Evolutionary conservation across 2,888 invertebrate genomes (phyloP).

Genomic region (Epirrhoe tristata): DNA sequence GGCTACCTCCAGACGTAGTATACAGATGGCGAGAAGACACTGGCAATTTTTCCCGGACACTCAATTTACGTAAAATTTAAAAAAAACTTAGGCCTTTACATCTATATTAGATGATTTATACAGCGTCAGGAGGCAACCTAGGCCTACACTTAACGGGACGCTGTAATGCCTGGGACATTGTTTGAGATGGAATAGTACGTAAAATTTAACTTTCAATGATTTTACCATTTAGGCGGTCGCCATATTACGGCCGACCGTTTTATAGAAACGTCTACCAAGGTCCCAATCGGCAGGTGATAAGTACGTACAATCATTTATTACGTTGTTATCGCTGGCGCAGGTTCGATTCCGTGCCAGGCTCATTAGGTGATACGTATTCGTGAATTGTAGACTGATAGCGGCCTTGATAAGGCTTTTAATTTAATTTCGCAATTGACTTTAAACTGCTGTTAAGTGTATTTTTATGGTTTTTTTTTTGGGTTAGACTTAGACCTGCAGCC

Average conservation of each 20-base stretch:
- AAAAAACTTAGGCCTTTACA: too few relatives aligned
- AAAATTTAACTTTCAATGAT: too few relatives aligned
- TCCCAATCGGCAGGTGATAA: conserved; percentile 28
- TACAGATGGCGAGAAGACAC: too few relatives aligned
- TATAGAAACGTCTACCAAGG: background rate
- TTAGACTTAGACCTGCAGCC: background rate
- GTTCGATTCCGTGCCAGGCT: conserved; percentile 62
- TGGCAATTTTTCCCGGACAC: too few relatives aligned
- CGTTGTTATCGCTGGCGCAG: conserved; percentile 36
- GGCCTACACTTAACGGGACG: too few relatives aligned
- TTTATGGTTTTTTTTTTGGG: background rate
- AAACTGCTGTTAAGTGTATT: conserved; percentile 1
- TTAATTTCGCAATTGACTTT: conserved; percentile 20
- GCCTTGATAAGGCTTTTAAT: conserved; percentile 21
- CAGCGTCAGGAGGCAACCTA: too few relatives aligned
- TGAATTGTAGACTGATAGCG: conserved; percentile 32
- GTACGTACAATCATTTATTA: conserved; percentile 9
- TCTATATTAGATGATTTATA: too few relatives aligned
- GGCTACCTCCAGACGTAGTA: too few relatives aligned
- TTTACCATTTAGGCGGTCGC: too few relatives aligned
- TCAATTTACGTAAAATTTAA: too few relatives aligned
- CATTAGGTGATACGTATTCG: conserved; percentile 74
- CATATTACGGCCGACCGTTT: background rate
- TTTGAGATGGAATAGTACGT: too few relatives aligned
- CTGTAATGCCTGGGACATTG: too few relatives aligned